Percentiles rank a stretch among this genome's conserved stretches.
Evolutionary conservation across 2,888 invertebrate genomes (phyloP).

Genomic region (Drosophila stalkeri): DNA sequence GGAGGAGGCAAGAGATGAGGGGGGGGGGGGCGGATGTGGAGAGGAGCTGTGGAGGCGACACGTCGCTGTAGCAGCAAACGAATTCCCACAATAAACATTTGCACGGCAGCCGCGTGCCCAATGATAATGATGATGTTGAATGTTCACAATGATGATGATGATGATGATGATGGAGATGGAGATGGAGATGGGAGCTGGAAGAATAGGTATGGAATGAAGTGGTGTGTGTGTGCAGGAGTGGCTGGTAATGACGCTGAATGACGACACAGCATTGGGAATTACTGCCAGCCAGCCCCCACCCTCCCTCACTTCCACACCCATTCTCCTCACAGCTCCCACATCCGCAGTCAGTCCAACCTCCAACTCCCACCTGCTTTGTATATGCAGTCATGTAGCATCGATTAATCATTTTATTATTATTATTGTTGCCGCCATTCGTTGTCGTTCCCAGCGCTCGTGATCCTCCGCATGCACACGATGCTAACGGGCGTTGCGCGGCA

Average conservation of each 20-base stretch:
- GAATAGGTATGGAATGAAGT: slow-evolving; percentile 16
- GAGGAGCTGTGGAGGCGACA: slow-evolving; percentile 41
- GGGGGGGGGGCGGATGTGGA: neutral
- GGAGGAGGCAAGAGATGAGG: neutral
- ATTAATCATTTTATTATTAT: slow-evolving; percentile 81
- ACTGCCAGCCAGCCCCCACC: slow-evolving; percentile 3
- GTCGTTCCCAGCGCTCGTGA: slow-evolving; percentile 76
- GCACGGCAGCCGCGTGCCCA: slow-evolving; percentile 64
- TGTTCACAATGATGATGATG: slow-evolving; percentile 42
- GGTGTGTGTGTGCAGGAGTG: neutral
- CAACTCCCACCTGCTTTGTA: slow-evolving; percentile 56
- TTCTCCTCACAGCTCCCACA: neutral
- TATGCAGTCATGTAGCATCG: slow-evolving; percentile 80
- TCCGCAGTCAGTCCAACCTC: neutral
- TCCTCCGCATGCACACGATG: slow-evolving; percentile 51
- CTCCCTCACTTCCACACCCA: neutral
- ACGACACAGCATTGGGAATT: slow-evolving; percentile 79
- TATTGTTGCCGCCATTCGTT: slow-evolving; percentile 75
- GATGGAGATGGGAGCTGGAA: slow-evolving; percentile 16
- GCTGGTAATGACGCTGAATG: slow-evolving; percentile 72
- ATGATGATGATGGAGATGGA: slow-evolving; percentile 36
- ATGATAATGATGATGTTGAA: slow-evolving; percentile 59
- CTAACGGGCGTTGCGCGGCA: neutral
- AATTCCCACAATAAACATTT: slow-evolving; percentile 80
- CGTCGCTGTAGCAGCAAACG: slow-evolving; percentile 59